phyloP scores from a whole-genome alignment of 2,888 invertebrate species.

The Odiellus spinosus region DNA sequence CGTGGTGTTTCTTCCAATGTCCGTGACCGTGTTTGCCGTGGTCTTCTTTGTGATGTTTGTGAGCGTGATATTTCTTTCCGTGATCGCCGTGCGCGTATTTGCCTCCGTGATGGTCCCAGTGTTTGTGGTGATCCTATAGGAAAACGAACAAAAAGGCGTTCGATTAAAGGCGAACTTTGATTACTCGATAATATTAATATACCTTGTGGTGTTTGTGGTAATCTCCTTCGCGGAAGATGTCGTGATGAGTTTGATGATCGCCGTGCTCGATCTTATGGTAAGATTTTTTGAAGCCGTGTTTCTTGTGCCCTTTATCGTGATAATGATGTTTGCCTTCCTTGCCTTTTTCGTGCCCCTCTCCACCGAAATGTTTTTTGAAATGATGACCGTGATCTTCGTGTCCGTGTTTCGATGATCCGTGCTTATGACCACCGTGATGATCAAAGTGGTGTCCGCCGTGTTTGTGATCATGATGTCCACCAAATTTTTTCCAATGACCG shows the following conservation, averaged over 20 bases:
- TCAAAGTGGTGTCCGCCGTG: background rate
- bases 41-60: no score
- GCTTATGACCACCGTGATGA: background rate
- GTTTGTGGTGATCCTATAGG: background rate
- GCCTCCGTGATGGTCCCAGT: background rate
- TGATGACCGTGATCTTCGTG: background rate
- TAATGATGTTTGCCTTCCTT: background rate
- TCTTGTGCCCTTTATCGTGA: background rate
- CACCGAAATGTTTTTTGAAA: background rate
- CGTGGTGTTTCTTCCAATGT: no score
- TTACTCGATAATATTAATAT: no score
- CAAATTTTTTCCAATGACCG: background rate
- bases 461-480: background rate
- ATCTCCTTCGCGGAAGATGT: background rate
- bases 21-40: no score
- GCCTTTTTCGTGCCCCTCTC: background rate
- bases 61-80: background rate
- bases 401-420: background rate
- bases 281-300: background rate
- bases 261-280: background rate
- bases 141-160: no score
- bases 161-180: no score
- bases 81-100: background rate
- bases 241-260: background rate
- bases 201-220: background rate